Evolutionary conservation across 2,797 vertebrate genomes (phyloP), one percentile per base, ranked within the genome.

Genomic region (Diplodus puntazzo): DNA sequence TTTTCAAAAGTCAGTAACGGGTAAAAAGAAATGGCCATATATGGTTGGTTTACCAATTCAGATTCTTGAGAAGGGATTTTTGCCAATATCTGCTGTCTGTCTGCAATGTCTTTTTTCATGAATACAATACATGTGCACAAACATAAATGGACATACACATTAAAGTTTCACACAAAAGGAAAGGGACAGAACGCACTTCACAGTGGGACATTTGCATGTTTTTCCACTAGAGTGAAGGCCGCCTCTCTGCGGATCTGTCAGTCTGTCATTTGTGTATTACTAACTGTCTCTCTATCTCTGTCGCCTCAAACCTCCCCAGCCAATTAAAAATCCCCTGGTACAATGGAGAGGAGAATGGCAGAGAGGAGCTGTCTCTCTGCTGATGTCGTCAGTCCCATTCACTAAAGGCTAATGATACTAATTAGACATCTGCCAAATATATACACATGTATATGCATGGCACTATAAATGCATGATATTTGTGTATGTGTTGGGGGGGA

Each of bases 331-430:
- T 87, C 80, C 88, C 79, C 39, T 21, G 34, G 60, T 75, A 77
- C 76, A 83, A 72, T 10, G 50, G 66, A 87, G 75, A 86, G 42
- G 43, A 78, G 69, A 75, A 75, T 63, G 61, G 68, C 77, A 80
- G 50, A 23, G 58, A 80, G 76, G 76, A 88, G 75, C 83, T 27
- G 86, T 83, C 87, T 86, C 84, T 76, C 67, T 58, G 65, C 79
- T 81, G 74, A 84, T 90, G 87, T 78, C 81, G 78, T 83, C 88
- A 88, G 84, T 73, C 74, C 69, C 77, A 86, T 89, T 89, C 85
- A 85, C 75, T 85, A 89, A 92, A 92, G 89, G 92, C 92, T 93
- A 94, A 93, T 92, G 88, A 88, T 81, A 84, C 86, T 91, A 92
- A 94, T 95, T 87, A 91, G 88, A 83, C 83, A 76, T 78, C 25